phyloP scores from a whole-genome alignment of 2,113 vertebrate genomes.

The Machaerirhynchus nigripectus region DNA sequence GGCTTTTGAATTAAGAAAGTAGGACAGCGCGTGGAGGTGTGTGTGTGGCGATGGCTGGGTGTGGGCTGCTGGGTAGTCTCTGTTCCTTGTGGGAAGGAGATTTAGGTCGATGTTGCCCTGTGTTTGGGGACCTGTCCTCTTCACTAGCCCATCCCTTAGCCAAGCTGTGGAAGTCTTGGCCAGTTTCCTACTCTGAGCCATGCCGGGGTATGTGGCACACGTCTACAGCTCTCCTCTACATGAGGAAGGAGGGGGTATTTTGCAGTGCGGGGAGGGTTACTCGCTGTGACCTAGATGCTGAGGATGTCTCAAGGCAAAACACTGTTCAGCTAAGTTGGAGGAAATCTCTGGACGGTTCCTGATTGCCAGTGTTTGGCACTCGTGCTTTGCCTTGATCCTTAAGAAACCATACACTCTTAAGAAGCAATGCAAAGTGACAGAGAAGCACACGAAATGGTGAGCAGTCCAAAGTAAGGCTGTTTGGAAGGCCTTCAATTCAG shows the following conservation, averaged over 20 bases:
- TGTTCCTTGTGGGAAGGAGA: background rate
- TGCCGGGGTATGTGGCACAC: accelerated
- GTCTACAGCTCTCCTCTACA: accelerated
- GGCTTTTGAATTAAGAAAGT: background rate
- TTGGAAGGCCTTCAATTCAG: background rate
- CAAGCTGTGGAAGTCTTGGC: background rate
- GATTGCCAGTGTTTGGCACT: background rate
- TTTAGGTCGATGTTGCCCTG: background rate
- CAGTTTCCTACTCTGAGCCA: background rate
- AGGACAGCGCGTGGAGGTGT: background rate
- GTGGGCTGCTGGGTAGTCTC: background rate
- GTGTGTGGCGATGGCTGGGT: background rate
- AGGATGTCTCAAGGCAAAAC: background rate
- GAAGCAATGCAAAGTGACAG: background rate
- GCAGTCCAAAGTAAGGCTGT: background rate
- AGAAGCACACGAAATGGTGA: background rate
- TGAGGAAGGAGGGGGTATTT: background rate
- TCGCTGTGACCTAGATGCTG: background rate
- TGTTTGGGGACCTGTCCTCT: background rate
- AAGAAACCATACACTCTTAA: background rate
- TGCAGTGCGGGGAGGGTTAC: accelerated
- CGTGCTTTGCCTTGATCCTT: background rate
- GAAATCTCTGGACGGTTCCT: background rate
- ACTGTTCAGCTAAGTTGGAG: background rate
- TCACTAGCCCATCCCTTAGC: background rate